Evolutionary conservation across 2,888 invertebrate species (phyloP), one percentile per base, ranked within the genome.

Genomic region (Brachynemurus nebulosus): DNA sequence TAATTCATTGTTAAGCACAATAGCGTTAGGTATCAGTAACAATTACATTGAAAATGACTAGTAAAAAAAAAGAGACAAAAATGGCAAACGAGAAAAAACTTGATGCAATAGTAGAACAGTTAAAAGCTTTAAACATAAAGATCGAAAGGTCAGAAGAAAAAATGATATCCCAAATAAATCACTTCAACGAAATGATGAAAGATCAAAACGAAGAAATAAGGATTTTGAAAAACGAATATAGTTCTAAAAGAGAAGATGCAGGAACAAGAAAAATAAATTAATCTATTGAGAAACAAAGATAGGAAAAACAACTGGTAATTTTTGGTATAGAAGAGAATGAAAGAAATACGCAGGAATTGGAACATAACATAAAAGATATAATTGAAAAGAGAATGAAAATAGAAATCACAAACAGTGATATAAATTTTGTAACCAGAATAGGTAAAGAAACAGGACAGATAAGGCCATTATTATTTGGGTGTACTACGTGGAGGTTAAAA

Each of bases 401-500:
- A 35, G 16, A 35, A 9, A 35, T 35, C n/a, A 14, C 3, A 4
- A 17, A 35, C 16, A 12, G 9, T 8, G 34, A 11, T 11, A 34
- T 34, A 8, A 34, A 34, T 34, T 34, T 34, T 14, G 35, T 17
- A 4, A n/a, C 35, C n/a, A 3, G 35, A 14, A 35, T 35, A 35
- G 35, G 35, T 14, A 12, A 35, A 35, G 16, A 16, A 35, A 16
- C 3, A 12, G 9, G 7, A 3, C 35, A 12, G 2, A 16, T 9
- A 35, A 35, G 35, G 7, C 35, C 35, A 35, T 12, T 35, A 7
- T 7, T 35, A 35, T 12, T 35, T 3, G 35, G 35, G 8, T 35
- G 35, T 17, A 35, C 35, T 11, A 16, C 35, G n/a, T 35, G 35
- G 35, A 16, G 35, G 11, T 35, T 35, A 17, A 35, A 7, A 35